phyloP scores from a whole-genome alignment of 2,797 vertebrate species.

The Sebastes iracundus region DNA sequence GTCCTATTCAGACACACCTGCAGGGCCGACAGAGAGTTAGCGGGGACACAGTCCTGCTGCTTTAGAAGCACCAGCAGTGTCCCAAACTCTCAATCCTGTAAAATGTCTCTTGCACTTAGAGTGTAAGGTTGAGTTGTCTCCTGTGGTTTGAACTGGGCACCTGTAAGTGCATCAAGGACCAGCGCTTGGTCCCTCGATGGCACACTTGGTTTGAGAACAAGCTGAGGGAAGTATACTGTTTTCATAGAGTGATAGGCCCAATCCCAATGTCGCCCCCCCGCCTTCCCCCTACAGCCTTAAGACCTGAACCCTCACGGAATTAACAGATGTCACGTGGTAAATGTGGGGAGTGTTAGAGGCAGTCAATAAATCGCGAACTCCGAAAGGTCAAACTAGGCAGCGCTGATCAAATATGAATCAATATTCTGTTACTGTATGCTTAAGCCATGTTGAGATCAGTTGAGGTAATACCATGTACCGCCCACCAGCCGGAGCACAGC shows the following conservation, averaged over 20 bases:
- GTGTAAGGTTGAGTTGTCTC: conserved; percentile 11
- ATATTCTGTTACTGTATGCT: too few relatives aligned
- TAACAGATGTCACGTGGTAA: too few relatives aligned
- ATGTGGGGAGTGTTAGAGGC: too few relatives aligned
- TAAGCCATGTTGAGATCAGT: too few relatives aligned
- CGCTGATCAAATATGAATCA: too few relatives aligned
- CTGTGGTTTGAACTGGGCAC: conserved; percentile 10
- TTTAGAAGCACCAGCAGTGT: conserved; percentile 20
- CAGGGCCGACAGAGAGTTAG: background rate
- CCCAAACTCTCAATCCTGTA: conserved; percentile 1
- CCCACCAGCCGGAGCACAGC: too few relatives aligned
- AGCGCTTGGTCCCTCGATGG: background rate
- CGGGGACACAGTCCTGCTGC: background rate
- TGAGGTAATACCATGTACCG: too few relatives aligned
- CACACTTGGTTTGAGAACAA: conserved; percentile 7
- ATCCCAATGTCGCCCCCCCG: too few relatives aligned
- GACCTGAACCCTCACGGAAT: too few relatives aligned
- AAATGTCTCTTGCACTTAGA: conserved; percentile 31
- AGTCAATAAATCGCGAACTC: too few relatives aligned
- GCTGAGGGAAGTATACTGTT: background rate
- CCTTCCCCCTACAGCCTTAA: too few relatives aligned
- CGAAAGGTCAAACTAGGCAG: too few relatives aligned
- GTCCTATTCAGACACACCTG: conserved; percentile 5
- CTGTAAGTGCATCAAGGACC: conserved; percentile 15
- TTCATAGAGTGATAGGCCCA: conserved; percentile 1